Evolutionary conservation across 2,888 invertebrate genomes (phyloP), one percentile per base, ranked within the genome.

Genomic region (Terebella lapidaria): DNA sequence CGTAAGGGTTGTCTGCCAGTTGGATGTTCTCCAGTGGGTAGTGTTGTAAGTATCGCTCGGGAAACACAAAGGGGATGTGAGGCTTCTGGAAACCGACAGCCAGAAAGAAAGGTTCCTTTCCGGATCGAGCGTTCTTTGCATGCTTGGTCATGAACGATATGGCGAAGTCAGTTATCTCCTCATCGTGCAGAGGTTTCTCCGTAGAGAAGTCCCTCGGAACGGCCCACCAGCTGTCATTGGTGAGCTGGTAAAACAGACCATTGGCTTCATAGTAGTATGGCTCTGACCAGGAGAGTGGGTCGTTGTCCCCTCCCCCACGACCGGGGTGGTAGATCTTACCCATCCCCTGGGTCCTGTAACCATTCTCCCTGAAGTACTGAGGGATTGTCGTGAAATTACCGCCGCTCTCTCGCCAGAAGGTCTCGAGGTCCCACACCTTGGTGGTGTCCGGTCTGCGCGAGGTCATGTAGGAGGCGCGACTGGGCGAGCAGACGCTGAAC

Each of bases 351-450:
- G 63, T 57, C 18, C 35, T 35, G 54, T 69, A 69, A 1, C 69
- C 69, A 29, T 67, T 58, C 26, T 59, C 25, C 55, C 67, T 69
- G 57, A 69, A 69, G 56, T 63, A 65, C 56, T 69, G 62, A 1
- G 69, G 69, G 56, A 69, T 61, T 1, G 69, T 67, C 4, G 69
- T 66, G 51, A 65, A 69, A 47, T 69, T 67, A 1, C 69, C 69
- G 4, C 69, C 69, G 1, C 60, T 54, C n/a, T 59, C 54, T 1
- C 69, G 59, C 51, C 63, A 69, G 52, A 66, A 65, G 10, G 56
- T 46, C 1, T 47, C n/a, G 2, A 66, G 29, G 30, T 67, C 65
- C 29, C 65, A 67, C 0, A 67, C 61, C 22, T 65, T 66, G 5
- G 69, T 67, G 3, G 69, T 69, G 52, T 69, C 69, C 20, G 69